Percentiles rank a stretch among this genome's conserved stretches.
Evolutionary conservation across 2,797 vertebrate species (phyloP).

Genomic region (Hydrolagus colliei): DNA sequence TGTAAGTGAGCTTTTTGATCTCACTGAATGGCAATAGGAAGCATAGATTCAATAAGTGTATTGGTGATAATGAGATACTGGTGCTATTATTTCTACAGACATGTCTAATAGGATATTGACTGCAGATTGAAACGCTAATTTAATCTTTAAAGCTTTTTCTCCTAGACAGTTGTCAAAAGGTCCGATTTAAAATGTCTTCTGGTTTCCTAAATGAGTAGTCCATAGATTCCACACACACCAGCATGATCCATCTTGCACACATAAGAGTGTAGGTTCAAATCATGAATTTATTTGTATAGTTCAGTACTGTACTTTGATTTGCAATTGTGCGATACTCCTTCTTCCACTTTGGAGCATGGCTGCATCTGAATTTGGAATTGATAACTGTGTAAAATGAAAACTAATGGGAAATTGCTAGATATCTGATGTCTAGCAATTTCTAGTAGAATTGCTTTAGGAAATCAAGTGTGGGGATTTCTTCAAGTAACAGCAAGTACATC

Average conservation of each 20-base stretch:
- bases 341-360: neutral
- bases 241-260: neutral
- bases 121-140: conserved; percentile 18
- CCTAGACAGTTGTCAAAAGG: conserved; percentile 9
- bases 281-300: neutral
- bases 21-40: neutral
- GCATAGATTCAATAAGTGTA: neutral
- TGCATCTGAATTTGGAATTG: neutral
- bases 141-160: neutral
- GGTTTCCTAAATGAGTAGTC: conserved; percentile 5
- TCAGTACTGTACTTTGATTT: neutral
- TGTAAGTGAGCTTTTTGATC: too few species aligned
- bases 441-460: too few species aligned
- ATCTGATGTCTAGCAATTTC: too few species aligned
- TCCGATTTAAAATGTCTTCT: neutral
- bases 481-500: too few species aligned
- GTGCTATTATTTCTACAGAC: neutral
- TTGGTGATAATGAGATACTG: neutral
- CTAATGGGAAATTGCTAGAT: too few species aligned
- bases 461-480: too few species aligned
- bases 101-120: neutral
- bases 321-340: neutral
- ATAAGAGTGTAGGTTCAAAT: neutral
- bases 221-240: neutral
- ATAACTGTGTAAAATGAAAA: too few species aligned